phyloP scores from a whole-genome alignment of 2,797 vertebrate species.

The Pempheris klunzingeri region DNA sequence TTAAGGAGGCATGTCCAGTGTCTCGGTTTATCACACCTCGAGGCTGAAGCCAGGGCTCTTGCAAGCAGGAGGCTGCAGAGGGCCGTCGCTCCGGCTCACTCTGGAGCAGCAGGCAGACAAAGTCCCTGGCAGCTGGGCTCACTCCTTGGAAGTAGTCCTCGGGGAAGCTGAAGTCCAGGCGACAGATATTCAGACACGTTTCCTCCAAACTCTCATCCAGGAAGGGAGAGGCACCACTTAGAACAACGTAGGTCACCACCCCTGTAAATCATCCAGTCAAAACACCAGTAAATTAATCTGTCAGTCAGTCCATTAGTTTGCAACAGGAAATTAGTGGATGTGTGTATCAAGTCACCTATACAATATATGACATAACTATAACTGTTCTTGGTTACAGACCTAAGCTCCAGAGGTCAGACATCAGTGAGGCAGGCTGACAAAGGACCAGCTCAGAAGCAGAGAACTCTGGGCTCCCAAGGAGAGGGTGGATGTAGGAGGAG shows the following conservation, averaged over 20 bases:
- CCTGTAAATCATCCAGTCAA: conserved; percentile 62
- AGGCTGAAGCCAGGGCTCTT: conserved; percentile 93
- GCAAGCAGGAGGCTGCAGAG: conserved; percentile 88
- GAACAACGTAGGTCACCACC: conserved; percentile 93
- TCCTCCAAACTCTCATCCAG: conserved; percentile 96
- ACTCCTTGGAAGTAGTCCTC: conserved; percentile 95
- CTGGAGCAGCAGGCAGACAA: conserved; percentile 91
- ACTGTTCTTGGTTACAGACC: conserved; percentile 72
- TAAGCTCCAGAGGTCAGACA: conserved; percentile 94
- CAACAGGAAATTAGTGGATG: neutral
- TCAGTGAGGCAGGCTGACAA: conserved; percentile 92
- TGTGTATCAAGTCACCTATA: neutral
- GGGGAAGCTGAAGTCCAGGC: conserved; percentile 97
- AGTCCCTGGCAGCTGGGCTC: conserved; percentile 93
- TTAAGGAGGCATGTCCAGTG: conserved; percentile 41
- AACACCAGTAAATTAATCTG: neutral
- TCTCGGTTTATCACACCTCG: conserved; percentile 63
- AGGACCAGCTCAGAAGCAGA: conserved; percentile 95
- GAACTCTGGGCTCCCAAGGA: conserved; percentile 95
- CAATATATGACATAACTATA: neutral
- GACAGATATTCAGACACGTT: conserved; percentile 97
- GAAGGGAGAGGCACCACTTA: conserved; percentile 96
- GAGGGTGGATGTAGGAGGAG: conserved; percentile 89
- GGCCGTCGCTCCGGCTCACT: conserved; percentile 90
- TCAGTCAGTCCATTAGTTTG: neutral